These are phyloP conservation scores for Urocolius indicus DNA, from an alignment of 2,113 vertebrate genomes.

Conservation along the genomic window DNA sequence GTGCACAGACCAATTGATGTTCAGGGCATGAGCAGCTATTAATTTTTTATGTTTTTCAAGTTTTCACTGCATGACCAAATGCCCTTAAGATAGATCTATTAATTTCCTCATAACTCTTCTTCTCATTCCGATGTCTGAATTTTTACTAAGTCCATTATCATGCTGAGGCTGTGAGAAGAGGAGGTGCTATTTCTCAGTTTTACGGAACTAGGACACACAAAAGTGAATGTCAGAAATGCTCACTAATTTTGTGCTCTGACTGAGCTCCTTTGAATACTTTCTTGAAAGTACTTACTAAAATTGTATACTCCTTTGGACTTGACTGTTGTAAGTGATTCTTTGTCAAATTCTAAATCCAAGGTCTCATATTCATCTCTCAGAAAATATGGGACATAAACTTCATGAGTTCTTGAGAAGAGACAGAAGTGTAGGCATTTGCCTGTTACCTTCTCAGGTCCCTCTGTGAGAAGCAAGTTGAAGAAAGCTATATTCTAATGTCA, in stretches of 20 bases:
- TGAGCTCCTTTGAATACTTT: background rate
- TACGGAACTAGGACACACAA: background rate
- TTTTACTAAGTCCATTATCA: background rate
- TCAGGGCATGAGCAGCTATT: background rate
- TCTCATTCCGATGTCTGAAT: background rate
- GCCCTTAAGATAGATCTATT: background rate
- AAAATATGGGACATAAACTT: background rate
- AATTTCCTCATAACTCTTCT: conserved; percentile 11
- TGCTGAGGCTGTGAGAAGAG: conserved; percentile 11
- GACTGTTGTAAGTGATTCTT: background rate
- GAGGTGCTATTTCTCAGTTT: conserved; percentile 22
- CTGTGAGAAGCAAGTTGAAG: background rate
- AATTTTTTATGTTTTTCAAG: background rate
- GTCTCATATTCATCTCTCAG: background rate
- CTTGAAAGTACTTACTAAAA: background rate
- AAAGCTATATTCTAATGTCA: background rate
- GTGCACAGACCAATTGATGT: background rate
- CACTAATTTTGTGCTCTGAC: background rate
- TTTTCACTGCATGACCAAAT: background rate
- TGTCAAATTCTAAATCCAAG: background rate
- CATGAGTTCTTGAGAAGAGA: background rate
- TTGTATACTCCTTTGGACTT: background rate
- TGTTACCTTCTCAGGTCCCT: background rate
- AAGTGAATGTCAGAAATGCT: background rate
- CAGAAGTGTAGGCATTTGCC: background rate